Evolutionary conservation across 2,888 invertebrate genomes (phyloP).

Genomic region (Nysson spinosus): DNA sequence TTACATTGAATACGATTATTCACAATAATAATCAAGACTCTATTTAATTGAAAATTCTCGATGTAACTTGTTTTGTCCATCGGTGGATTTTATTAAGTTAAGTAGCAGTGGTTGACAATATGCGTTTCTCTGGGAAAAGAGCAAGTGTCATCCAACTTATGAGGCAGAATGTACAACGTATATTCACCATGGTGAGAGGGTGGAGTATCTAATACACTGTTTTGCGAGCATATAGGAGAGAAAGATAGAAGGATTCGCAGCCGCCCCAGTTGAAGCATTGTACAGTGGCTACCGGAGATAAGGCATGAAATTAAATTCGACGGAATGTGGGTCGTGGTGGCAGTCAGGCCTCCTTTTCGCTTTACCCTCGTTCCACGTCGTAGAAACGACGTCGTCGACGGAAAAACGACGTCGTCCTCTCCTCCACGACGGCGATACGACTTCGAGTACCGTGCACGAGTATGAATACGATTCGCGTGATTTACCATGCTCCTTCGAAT

Average conservation of each 20-base stretch:
- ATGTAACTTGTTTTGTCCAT: too few relatives aligned
- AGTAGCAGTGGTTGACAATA: too few relatives aligned
- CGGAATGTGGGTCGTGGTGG: slow-evolving; percentile 66
- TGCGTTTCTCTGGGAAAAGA: too few relatives aligned
- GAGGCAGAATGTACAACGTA: too few relatives aligned
- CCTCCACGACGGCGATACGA: neutral
- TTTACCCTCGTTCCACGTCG: neutral
- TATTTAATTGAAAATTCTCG: too few relatives aligned
- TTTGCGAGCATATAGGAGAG: slow-evolving; percentile 37
- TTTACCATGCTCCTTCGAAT: too few relatives aligned
- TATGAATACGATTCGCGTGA: too few relatives aligned
- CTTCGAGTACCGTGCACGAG: too few relatives aligned
- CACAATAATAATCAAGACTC: too few relatives aligned
- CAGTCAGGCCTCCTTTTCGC: slow-evolving; percentile 26
- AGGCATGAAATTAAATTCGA: slow-evolving; percentile 73
- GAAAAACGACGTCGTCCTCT: slow-evolving; percentile 7
- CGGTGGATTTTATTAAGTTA: too few relatives aligned
- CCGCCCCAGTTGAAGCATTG: slow-evolving; percentile 66
- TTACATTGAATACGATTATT: too few relatives aligned
- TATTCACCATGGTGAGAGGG: neutral
- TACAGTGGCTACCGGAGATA: slow-evolving; percentile 66
- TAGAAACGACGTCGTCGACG: slow-evolving; percentile 14
- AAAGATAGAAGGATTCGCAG: slow-evolving; percentile 62
- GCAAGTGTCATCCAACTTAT: too few relatives aligned
- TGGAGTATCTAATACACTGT: slow-evolving; percentile 6